phyloP scores from a whole-genome alignment of 2,113 vertebrate species.

The Thunnus maccoyii region DNA sequence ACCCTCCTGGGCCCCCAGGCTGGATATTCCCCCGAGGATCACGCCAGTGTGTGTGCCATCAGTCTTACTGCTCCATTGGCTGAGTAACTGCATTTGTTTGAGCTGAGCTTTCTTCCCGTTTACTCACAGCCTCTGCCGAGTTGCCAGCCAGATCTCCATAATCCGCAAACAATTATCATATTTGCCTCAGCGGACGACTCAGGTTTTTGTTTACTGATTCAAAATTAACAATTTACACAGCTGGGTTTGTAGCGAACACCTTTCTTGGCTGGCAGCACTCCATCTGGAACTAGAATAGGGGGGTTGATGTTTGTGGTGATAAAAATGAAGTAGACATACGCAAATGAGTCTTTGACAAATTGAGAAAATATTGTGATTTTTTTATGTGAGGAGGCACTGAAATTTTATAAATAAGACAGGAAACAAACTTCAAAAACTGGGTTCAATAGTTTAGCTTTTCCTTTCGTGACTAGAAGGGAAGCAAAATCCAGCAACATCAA shows the following conservation, averaged over 20 bases:
- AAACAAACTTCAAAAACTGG: slow-evolving; percentile 10
- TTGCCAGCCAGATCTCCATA: slow-evolving; percentile 81
- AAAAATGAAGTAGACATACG: slow-evolving; percentile 31
- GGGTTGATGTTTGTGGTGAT: slow-evolving; percentile 32
- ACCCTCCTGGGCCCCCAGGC: slow-evolving; percentile 44
- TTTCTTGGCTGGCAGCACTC: slow-evolving; percentile 68
- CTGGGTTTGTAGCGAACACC: slow-evolving; percentile 80
- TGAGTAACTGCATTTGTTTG: slow-evolving; percentile 80
- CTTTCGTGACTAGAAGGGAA: not conserved
- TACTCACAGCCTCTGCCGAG: slow-evolving; percentile 80
- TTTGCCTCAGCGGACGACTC: slow-evolving; percentile 81
- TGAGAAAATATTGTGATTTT: slow-evolving; percentile 42
- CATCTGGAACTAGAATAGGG: slow-evolving; percentile 58
- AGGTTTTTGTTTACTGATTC: slow-evolving; percentile 81
- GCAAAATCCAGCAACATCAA: not conserved
- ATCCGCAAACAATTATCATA: slow-evolving; percentile 86
- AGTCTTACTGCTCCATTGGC: slow-evolving; percentile 56
- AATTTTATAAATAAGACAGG: not conserved
- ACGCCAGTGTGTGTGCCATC: slow-evolving; percentile 51
- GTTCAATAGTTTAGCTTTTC: slow-evolving; percentile 1
- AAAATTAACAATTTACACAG: slow-evolving; percentile 85
- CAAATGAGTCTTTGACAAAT: slow-evolving; percentile 30
- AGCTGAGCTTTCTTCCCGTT: slow-evolving; percentile 80
- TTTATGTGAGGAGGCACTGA: slow-evolving; percentile 2
- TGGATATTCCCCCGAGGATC: slow-evolving; percentile 59